phyloP scores from a whole-genome alignment of 2,113 vertebrate species.

The Hemicordylus capensis region DNA sequence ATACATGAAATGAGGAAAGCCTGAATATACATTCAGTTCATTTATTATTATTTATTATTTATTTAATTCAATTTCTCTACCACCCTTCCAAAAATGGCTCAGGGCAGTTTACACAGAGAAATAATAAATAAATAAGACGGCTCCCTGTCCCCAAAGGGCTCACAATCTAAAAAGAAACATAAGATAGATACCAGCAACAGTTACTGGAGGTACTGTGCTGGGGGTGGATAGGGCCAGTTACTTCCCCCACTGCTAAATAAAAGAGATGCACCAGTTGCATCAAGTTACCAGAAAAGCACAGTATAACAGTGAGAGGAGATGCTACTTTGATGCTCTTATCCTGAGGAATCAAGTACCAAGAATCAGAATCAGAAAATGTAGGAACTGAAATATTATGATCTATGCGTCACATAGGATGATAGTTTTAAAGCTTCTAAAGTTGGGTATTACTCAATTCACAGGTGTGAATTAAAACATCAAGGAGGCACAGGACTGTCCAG shows the following conservation, averaged over 20 bases:
- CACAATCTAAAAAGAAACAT: too few species aligned
- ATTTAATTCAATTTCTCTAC: too few species aligned
- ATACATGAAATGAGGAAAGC: neutral
- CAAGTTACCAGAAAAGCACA: neutral
- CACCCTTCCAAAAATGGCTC: too few species aligned
- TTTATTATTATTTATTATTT: too few species aligned
- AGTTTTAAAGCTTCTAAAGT: neutral
- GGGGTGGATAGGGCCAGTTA: too few species aligned
- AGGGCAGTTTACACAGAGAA: too few species aligned
- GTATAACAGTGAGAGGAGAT: neutral
- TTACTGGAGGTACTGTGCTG: too few species aligned
- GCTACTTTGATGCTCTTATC: neutral
- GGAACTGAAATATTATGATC: neutral
- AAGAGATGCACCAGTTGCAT: too few species aligned
- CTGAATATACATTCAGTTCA: neutral
- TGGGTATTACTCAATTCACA: neutral
- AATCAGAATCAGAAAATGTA: neutral
- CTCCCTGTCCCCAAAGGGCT: too few species aligned
- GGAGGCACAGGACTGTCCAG: conserved; percentile 8
- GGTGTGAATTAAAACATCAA: conserved; percentile 30
- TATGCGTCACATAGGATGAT: neutral
- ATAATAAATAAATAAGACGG: too few species aligned
- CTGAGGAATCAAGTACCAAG: neutral
- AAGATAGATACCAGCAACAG: too few species aligned
- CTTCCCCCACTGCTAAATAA: too few species aligned